These are phyloP conservation scores for Bagarius yarrelli DNA, from an alignment of 2,113 vertebrate genomes.

Conservation along the genomic window DNA sequence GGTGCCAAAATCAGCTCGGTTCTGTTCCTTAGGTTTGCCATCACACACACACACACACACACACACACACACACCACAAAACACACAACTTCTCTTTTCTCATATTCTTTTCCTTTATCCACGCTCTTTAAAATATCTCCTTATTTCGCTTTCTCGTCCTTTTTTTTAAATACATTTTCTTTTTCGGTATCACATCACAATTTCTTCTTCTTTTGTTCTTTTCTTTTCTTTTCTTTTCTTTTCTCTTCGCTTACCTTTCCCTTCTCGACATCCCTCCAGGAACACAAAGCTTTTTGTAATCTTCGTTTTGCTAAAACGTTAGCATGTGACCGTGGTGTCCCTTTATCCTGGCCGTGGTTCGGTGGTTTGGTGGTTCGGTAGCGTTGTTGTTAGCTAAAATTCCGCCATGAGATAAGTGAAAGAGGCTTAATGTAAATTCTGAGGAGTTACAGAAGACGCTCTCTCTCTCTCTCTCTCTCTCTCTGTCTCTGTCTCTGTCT, in stretches of 20 bases:
- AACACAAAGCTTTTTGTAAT: no score
- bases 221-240: not conserved
- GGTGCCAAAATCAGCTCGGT: not conserved
- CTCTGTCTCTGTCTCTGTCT: constrained; percentile 2
- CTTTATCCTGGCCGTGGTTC: no score
- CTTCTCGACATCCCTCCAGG: no score
- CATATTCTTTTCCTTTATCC: no score
- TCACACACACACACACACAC: constrained; percentile 2
- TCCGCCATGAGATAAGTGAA: constrained; percentile 76
- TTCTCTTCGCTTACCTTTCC: not conserved
- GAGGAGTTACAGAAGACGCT: constrained; percentile 63
- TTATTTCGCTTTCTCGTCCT: no score
- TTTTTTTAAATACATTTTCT: not conserved
- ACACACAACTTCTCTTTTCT: not conserved
- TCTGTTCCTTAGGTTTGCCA: not conserved
- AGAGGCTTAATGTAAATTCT: constrained; percentile 76
- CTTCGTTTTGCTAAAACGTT: no score
- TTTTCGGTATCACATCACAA: not conserved
- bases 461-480: constrained; percentile 53
- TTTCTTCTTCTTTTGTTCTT: no score
- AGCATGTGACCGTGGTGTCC: no score
- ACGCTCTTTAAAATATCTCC: no score
- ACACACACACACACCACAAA: constrained; percentile 34
- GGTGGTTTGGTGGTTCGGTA: no score
- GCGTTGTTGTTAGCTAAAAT: constrained; percentile 76